Base-by-base conservation (phyloP, 2,797 vertebrate species). In the Crenichthys baileyi region DNA sequence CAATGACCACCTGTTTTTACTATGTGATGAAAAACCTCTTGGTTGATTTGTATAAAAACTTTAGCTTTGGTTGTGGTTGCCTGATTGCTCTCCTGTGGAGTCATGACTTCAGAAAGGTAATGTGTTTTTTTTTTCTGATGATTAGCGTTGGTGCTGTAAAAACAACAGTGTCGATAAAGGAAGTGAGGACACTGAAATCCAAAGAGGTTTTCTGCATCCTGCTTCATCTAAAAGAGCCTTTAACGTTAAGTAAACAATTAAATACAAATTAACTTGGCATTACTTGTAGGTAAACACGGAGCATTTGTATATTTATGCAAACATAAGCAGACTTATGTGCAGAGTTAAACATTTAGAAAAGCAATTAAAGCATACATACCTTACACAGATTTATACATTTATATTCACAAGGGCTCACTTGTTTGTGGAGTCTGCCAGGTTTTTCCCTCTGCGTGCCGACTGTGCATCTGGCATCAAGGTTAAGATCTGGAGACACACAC, bases 1-100 rank as follows among this genome's bases (percentile, higher is more conserved):
- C 90, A 93, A 89, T 89, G 90, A 89, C 93, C 92, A 92, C 88
- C 91, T 92, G 91, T 90, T 92, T 91, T 77, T 88, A 81, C 82
- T 83, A 83, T 81, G 80, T 29, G 29, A 89, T 72, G 78, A 86
- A 86, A 31, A 87, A 90, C 88, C 84, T 84, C 85, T 87, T 92
- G 91, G 84, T 81, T 84, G 86, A 88, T 90, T 89, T 85, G 78
- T 84, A 78, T 50, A 20, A 77, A 76, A 83, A 80, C 84, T 88
- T 85, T 88, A 92, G 87, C 86, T 91, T 88, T 82, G 68, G 78
- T 88, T 83, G 67, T 44, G 74, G 79, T 78, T 87, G 86, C 77
- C 80, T 92, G 91, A 92, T 92, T 92, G 90, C 89, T 89, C 86
- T 90, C 68, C 80, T 88, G 85, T 89, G 89, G 82, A 86, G 91